These are phyloP conservation scores for Catajapyx aquilonaris DNA, from an alignment of 1,140 invertebrate species.

Conservation along the genomic window DNA sequence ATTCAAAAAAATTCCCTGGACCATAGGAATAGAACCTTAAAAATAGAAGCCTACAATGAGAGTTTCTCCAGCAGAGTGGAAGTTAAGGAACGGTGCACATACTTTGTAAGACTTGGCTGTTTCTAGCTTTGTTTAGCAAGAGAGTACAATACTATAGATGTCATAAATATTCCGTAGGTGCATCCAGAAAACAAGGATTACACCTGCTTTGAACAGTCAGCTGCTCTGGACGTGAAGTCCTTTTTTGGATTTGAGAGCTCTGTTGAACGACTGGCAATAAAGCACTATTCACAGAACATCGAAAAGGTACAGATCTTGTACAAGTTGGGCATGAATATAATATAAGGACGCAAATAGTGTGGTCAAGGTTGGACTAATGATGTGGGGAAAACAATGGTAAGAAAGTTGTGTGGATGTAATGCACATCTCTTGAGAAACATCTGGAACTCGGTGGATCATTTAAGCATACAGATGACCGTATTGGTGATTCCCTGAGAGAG, in stretches of 20 bases:
- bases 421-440: too few species aligned
- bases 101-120: slow-evolving; percentile 82
- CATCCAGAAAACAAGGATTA: slow-evolving; percentile 86
- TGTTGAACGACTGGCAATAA: slow-evolving; percentile 92
- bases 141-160: too few species aligned
- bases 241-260: slow-evolving; percentile 92
- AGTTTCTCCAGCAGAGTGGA: slow-evolving; percentile 67
- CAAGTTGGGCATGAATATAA: slow-evolving; percentile 11
- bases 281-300: slow-evolving; percentile 84
- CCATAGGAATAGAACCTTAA: slow-evolving; percentile 48
- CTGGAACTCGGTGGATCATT: too few species aligned
- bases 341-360: too few species aligned
- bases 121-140: too few species aligned
- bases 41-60: slow-evolving; percentile 88
- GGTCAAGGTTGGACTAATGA: too few species aligned
- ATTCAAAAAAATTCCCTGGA: slow-evolving; percentile 82
- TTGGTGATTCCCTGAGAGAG: too few species aligned
- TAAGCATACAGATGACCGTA: too few species aligned
- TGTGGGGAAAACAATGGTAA: too few species aligned
- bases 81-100: slow-evolving; percentile 79
- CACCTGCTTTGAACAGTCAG: slow-evolving; percentile 93
- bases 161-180: too few species aligned
- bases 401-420: too few species aligned
- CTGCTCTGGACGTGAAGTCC: slow-evolving; percentile 82
- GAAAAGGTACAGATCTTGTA: slow-evolving; percentile 43